phyloP scores from a whole-genome alignment of 2,888 invertebrate genomes.

The Erebia epiphron region DNA sequence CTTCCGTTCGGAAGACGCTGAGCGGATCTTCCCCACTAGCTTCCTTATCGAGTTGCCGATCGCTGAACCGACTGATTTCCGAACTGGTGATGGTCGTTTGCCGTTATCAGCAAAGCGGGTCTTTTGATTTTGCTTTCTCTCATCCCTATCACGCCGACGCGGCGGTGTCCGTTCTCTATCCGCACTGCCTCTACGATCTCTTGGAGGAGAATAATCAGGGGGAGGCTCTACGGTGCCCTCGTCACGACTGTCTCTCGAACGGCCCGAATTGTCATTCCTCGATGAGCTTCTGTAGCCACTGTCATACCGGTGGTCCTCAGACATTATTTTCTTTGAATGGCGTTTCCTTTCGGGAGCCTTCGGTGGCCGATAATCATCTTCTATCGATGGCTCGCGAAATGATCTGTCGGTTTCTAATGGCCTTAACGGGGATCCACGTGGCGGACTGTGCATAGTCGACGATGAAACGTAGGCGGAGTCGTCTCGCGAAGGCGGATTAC shows the following conservation, averaged over 20 bases:
- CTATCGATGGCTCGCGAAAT: constrained; percentile 77
- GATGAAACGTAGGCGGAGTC: constrained; percentile 83
- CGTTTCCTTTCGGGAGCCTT: constrained; percentile 87
- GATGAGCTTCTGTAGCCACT: constrained; percentile 83
- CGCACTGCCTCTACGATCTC: constrained; percentile 71
- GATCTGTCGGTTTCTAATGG: constrained; percentile 73
- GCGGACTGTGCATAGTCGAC: constrained; percentile 82
- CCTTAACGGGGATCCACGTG: constrained; percentile 77
- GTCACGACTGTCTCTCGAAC: constrained; percentile 74
- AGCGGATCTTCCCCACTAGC: constrained; percentile 91
- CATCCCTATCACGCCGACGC: constrained; percentile 74
- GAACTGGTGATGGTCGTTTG: constrained; percentile 68
- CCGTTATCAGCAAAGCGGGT: constrained; percentile 85
- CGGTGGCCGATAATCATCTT: constrained; percentile 81
- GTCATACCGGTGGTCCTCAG: constrained; percentile 80
- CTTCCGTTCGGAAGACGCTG: constrained; percentile 86
- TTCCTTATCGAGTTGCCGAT: constrained; percentile 92
- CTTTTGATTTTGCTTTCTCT: constrained; percentile 86
- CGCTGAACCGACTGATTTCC: constrained; percentile 82
- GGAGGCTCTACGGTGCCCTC: constrained; percentile 85
- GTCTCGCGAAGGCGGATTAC: constrained; percentile 79
- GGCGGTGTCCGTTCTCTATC: constrained; percentile 74
- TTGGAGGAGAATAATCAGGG: constrained; percentile 88
- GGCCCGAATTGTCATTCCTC: constrained; percentile 77
- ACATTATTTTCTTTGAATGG: constrained; percentile 78